phyloP scores from a whole-genome alignment of 1,140 invertebrate species.

The Probaryconus sp. region DNA sequence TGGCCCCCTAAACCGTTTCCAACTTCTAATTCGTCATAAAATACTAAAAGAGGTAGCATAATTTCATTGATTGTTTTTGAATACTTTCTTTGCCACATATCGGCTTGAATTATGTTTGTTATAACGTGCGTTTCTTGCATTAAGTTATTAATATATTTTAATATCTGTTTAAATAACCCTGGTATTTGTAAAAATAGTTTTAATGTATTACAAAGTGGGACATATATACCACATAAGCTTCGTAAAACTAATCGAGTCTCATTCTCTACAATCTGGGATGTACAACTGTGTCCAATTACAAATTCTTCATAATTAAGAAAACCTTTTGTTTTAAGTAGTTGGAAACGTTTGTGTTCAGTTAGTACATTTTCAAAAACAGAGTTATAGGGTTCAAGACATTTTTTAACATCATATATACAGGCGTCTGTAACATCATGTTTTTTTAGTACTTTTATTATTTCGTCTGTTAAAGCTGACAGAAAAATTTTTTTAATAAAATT shows the following conservation, averaged over 20 bases:
- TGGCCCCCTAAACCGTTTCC: constrained; percentile 6
- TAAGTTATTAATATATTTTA: constrained; percentile 4
- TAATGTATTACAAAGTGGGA: neutral
- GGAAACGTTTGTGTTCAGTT: constrained; percentile 3
- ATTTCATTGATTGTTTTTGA: neutral
- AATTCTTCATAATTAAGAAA: neutral
- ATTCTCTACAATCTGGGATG: neutral
- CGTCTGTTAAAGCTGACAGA: constrained; percentile 10
- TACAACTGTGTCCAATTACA: neutral
- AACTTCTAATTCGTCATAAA: constrained; percentile 42
- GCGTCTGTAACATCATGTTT: no score
- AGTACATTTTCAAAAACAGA: neutral
- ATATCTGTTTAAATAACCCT: constrained; percentile 6
- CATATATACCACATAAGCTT: neutral
- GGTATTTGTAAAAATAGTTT: constrained; percentile 30
- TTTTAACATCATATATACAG: no score
- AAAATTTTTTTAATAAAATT: constrained; percentile 10
- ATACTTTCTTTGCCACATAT: constrained; percentile 9
- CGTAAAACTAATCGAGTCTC: neutral
- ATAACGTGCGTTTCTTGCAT: constrained; percentile 1
- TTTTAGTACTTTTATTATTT: no score
- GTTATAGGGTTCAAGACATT: neutral
- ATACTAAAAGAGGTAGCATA: constrained; percentile 35
- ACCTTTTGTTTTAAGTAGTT: neutral
- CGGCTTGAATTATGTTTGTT: constrained; percentile 16